Base-by-base conservation (phyloP, 1,140 invertebrate species). In the Dryas iulia region DNA sequence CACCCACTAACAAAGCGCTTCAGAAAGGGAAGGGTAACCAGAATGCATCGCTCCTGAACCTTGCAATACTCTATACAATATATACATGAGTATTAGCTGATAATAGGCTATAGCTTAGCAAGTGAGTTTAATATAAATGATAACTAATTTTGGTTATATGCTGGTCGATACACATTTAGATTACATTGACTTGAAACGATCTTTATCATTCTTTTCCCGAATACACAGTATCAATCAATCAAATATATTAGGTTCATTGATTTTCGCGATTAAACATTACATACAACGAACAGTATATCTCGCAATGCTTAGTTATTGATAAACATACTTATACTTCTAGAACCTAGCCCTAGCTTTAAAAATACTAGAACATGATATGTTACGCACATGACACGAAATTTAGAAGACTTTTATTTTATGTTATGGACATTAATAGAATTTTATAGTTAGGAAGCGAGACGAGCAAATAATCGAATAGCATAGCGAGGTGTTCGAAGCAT, bases 41-140 rank as follows among this genome's bases (percentile, higher is more conserved):
- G 66, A 73, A 82, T 85, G 83, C 84, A 87, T 77, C 66, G 60
- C 69, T 77, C 78, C 71, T 76, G 69, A 76, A 70, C 66, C 69
- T 73, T 79, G 81, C 80, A 86, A 73, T 66, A 59, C 58, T 2
- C 14, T 47, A 52, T 10, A 62, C 23, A 47, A 60, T 14, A 21
- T 67, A 59, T 24, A 56, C 35, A 23, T 69, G 35, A 14, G 26
- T 59, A 30, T 31, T 56, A n/a, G 28, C 23, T 31, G n/a, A 61
- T 69, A 28, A 69, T 58, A 56, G 47, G n/a, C 61, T 57, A 66
- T 58, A 30, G 59, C 35, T 56, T 14, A 14, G 18, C 3, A 6
- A 54, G 39, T 21, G 39, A 47, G 14, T 24, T 58, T 39, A 39
- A 30, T 65, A 57, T 57, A 14, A 25, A 12, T 47, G 39, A 26